Percentiles rank a stretch among this genome's conserved stretches.
Evolutionary conservation across 2,113 vertebrate species (phyloP).

Genomic region (Rhinoderma darwinii): DNA sequence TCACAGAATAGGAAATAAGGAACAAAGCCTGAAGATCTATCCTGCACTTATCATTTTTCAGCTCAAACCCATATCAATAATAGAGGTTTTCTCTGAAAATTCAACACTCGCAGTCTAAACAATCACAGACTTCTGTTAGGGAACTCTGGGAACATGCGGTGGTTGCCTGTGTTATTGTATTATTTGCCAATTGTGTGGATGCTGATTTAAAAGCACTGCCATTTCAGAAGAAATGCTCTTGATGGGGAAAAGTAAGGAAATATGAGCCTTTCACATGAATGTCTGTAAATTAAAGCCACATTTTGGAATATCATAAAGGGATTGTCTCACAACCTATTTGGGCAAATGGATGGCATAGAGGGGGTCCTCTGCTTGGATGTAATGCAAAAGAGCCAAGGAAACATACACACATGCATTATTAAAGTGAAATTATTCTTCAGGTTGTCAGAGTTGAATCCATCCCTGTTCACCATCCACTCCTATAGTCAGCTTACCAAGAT

Average conservation of each 20-base stretch:
- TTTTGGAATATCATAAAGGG: not conserved
- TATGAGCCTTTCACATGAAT: not conserved
- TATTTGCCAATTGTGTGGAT: slow-evolving; percentile 5
- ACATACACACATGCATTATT: too few species aligned
- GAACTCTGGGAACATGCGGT: not conserved
- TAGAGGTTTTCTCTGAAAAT: slow-evolving; percentile 43
- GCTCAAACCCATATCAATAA: slow-evolving; percentile 41
- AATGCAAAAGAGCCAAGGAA: too few species aligned
- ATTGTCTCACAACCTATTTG: too few species aligned
- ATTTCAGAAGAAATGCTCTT: not conserved
- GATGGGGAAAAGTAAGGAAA: not conserved
- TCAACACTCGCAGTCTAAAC: slow-evolving; percentile 13
- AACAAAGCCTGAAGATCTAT: slow-evolving; percentile 4
- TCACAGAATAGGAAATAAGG: slow-evolving; percentile 17
- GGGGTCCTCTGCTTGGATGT: too few species aligned
- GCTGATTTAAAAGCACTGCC: not conserved
- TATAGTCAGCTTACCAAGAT: too few species aligned
- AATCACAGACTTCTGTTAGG: slow-evolving; percentile 22
- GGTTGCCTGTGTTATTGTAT: slow-evolving; percentile 1
- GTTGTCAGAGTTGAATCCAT: too few species aligned
- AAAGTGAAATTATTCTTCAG: too few species aligned
- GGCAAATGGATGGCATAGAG: too few species aligned
- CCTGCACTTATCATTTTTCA: slow-evolving; percentile 44
- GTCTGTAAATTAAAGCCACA: not conserved
- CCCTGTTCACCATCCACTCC: too few species aligned